Evolutionary conservation across 2,888 invertebrate genomes (phyloP).

Genomic region (Tridacna gigas): DNA sequence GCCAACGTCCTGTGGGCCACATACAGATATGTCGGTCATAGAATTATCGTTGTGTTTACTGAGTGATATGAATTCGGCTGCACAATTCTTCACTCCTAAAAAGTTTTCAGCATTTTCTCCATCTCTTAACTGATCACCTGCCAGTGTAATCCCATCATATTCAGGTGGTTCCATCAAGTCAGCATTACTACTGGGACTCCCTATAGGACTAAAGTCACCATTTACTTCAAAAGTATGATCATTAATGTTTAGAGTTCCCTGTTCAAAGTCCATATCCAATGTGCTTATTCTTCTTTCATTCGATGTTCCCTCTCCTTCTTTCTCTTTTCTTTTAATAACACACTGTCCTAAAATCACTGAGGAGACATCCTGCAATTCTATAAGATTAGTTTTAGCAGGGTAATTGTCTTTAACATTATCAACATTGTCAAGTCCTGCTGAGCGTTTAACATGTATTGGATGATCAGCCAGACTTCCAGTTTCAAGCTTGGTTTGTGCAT

Average conservation of each 20-base stretch:
- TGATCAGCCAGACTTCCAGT: no score
- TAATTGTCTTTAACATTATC: neutral
- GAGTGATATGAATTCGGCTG: no score
- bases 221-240: conserved; percentile 37
- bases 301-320: neutral
- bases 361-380: conserved; percentile 18
- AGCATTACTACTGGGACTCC: neutral
- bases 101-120: no score
- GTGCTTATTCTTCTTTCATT: conserved; percentile 41
- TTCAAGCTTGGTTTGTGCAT: no score
- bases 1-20: no score
- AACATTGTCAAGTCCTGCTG: no score
- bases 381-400: neutral
- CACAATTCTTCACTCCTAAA: no score
- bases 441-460: no score
- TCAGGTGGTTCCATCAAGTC: neutral
- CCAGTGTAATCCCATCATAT: neutral
- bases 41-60: no score
- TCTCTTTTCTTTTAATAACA: neutral
- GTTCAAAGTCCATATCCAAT: conserved; percentile 56
- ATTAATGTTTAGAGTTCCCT: conserved; percentile 41
- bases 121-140: no score
- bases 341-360: conserved; percentile 15
- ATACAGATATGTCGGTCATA: no score
- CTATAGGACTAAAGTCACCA: conserved; percentile 43